phyloP scores from a whole-genome alignment of 2,888 invertebrate genomes.

The Erebia ligea region DNA sequence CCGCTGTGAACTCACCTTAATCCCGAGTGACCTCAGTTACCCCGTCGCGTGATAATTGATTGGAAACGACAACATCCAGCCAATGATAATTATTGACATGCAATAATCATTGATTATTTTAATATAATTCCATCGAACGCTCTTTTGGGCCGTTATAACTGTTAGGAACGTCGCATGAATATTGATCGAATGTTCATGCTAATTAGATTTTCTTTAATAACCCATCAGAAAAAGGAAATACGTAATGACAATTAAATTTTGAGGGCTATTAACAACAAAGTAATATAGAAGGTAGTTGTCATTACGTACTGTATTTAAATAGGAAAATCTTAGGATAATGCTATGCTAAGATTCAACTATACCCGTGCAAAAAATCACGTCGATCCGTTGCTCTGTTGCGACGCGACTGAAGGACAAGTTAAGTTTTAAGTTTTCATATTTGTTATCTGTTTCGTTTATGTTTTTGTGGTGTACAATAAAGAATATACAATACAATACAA shows the following conservation, averaged over 20 bases:
- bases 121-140: conserved; percentile 33
- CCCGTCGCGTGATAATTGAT: conserved; percentile 37
- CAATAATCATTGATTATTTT: conserved; percentile 32
- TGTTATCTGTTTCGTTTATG: no score
- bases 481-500: no score
- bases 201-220: conserved; percentile 29
- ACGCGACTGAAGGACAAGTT: no score
- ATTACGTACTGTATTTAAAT: no score
- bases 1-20: conserved; percentile 12
- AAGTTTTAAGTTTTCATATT: no score
- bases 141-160: conserved; percentile 36
- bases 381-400: no score
- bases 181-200: conserved; percentile 30
- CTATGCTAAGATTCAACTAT: no score
- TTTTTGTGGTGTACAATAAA: no score
- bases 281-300: no score
- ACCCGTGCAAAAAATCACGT: no score
- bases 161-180: conserved; percentile 35
- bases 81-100: conserved; percentile 23
- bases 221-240: conserved; percentile 21
- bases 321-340: no score
- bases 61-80: conserved; percentile 28
- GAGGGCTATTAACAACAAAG: no score
- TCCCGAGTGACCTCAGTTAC: conserved; percentile 12
- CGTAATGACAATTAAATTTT: not conserved